Evolutionary conservation across 2,888 invertebrate genomes (phyloP).

Genomic region (Chloroclystis v-ata): DNA sequence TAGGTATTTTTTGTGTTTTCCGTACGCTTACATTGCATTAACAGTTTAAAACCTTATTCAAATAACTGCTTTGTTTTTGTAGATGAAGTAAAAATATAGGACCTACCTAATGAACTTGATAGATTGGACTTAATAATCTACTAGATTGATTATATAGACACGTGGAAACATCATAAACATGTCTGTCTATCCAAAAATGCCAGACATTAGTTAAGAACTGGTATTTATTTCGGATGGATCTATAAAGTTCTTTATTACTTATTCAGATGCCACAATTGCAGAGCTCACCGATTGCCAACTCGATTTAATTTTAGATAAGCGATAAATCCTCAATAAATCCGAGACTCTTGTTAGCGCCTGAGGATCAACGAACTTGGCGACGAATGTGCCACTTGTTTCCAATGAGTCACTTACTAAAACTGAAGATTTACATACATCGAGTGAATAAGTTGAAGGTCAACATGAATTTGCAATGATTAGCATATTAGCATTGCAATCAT

Average conservation of each 20-base stretch:
- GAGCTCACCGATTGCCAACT: constrained; percentile 15
- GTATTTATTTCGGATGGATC: constrained; percentile 12
- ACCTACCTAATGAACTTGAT: no score
- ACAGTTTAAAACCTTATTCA: no score
- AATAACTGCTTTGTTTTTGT: no score
- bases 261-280: constrained; percentile 7
- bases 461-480: constrained; percentile 39
- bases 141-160: no score
- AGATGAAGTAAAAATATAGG: no score
- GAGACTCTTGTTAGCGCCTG: constrained; percentile 28
- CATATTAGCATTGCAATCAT: constrained; percentile 38
- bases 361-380: constrained; percentile 29
- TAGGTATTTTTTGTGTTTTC: no score
- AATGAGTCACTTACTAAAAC: constrained; percentile 38
- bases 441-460: constrained; percentile 39
- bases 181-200: background rate
- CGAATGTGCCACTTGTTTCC: constrained; percentile 13
- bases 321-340: constrained; percentile 29
- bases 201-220: constrained; percentile 5
- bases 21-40: no score
- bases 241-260: constrained; percentile 17
- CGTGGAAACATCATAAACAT: no score
- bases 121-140: no score
- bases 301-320: constrained; percentile 21
- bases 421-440: constrained; percentile 1